Conservation (phyloP, 2,113 vertebrate species). For the Rostratula benghalensis region DNA sequence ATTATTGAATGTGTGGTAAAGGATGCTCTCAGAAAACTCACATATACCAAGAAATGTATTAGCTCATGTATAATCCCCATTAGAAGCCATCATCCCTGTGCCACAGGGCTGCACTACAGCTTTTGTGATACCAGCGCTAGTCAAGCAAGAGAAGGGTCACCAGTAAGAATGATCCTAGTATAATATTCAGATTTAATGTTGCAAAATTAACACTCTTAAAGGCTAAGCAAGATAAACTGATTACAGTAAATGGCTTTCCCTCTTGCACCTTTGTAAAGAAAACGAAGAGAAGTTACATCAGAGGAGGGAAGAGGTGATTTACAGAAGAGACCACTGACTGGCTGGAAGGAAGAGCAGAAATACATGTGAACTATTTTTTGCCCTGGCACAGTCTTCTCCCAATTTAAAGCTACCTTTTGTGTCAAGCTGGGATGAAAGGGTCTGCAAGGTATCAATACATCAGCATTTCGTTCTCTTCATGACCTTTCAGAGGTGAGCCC, state of each 20-base stretch:
- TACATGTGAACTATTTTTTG: background rate
- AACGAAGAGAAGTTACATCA: background rate
- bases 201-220: slow-evolving; percentile 39
- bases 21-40: background rate
- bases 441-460: slow-evolving; percentile 41
- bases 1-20: background rate
- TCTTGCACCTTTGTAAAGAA: background rate
- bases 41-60: background rate
- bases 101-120: background rate
- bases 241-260: slow-evolving; percentile 8
- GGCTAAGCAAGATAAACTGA: slow-evolving; percentile 5
- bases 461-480: slow-evolving; percentile 9
- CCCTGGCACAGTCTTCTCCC: background rate
- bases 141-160: background rate
- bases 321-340: background rate
- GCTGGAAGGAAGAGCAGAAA: background rate
- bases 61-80: background rate
- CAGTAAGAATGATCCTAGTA: background rate
- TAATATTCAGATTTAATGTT: background rate
- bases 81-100: background rate
- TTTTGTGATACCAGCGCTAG: background rate
- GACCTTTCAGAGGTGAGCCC: slow-evolving; percentile 51
- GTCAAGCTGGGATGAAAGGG: slow-evolving; percentile 27
- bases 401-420: slow-evolving; percentile 20
- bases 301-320: background rate